Evolutionary conservation across 2,888 invertebrate genomes (phyloP), one percentile per base, ranked within the genome.

Genomic region (Noctua pronuba): DNA sequence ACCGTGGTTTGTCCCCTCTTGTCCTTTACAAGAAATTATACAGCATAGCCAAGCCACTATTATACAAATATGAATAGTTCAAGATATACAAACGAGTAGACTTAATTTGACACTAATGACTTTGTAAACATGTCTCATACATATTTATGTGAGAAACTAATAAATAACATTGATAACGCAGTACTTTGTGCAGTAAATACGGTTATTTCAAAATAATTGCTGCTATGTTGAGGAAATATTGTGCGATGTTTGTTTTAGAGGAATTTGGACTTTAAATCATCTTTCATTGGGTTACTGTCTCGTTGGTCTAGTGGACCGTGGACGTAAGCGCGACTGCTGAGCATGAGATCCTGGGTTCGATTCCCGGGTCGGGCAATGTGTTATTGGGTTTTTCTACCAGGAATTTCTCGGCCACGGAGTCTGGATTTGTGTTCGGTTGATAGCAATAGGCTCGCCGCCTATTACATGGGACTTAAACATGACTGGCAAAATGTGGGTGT

Each of bases 61-160:
- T 74, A 80, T 76, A 76, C 73, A 79, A 79, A 87, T 80, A 80
- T 82, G 66, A 81, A 83, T 71, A 79, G 74, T 75, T 77, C 77
- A 72, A 82, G 80, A 86, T 84, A 88, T 89, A 88, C 89, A 89
- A 92, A 90, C 89, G 82, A 86, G 85, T 73, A 78, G 84, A 85
- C 82, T 89, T 86, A 87, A 90, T 89, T 87, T 89, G 89, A 88
- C 86, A 80, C 79, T 91, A 91, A 92, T 92, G 88, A 89, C 84
- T 84, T 73, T 82, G 80, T 82, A 75, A 83, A 71, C 66, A 80
- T 71, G 62, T 64, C 74, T 86, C 88, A 91, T 91, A 81, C 84
- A 92, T 92, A 92, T 92, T 90, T 87, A 91, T 92, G 89, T 92
- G 92, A 84, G 92, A 89, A 88, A 76, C 75, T 69, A 80, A 86